Conservation (phyloP, 2,888 invertebrate species). For the Coelopa pilipes region DNA sequence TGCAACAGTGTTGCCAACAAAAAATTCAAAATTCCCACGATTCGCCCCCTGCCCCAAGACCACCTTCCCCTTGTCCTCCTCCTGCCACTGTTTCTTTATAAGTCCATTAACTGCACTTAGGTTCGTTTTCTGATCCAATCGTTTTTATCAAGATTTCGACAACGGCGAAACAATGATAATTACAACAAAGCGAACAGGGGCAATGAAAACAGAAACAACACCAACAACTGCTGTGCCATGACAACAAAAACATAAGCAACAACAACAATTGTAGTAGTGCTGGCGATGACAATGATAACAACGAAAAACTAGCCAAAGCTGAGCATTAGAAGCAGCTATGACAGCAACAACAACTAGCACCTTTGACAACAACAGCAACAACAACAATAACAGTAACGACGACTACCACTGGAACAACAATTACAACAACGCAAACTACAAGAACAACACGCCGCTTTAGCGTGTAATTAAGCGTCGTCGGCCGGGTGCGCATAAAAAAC, state of each 20-base stretch:
- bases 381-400: too few relatives aligned
- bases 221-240: neutral
- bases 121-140: too few relatives aligned
- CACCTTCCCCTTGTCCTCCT: constrained; percentile 45
- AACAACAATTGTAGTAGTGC: too few relatives aligned
- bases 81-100: constrained; percentile 31
- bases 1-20: constrained; percentile 48
- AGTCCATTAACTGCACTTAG: too few relatives aligned
- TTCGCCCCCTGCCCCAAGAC: constrained; percentile 1
- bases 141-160: constrained; percentile 59
- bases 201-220: neutral
- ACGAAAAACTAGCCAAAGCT: too few relatives aligned
- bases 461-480: constrained; percentile 57
- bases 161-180: constrained; percentile 40
- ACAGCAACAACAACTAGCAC: too few relatives aligned
- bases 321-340: too few relatives aligned
- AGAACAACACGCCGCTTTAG: constrained; percentile 17
- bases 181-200: neutral
- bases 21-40: constrained; percentile 36
- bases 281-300: too few relatives aligned
- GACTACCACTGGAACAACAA: too few relatives aligned
- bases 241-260: constrained; percentile 13
- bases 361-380: too few relatives aligned
- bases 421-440: too few relatives aligned
- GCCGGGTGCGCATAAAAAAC: constrained; percentile 32